Conservation (phyloP, 2,113 vertebrate genomes). For the Lontra canadensis region DNA sequence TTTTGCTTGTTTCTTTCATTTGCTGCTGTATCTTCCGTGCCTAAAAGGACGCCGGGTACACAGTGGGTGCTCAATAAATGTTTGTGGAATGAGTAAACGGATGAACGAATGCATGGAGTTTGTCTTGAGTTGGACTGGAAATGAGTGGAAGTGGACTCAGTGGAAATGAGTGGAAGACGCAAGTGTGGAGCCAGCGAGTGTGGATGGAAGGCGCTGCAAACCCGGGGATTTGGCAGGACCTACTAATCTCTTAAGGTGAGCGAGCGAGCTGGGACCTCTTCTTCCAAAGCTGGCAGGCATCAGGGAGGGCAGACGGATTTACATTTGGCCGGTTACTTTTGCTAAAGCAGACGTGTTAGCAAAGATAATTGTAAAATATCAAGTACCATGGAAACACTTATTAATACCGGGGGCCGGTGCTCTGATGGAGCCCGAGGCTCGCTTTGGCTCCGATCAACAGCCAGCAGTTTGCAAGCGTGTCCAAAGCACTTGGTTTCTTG, state of each 20-base stretch:
- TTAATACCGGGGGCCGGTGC: neutral
- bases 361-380: conserved; percentile 62
- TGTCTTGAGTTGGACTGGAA: neutral
- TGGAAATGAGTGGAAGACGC: neutral
- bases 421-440: neutral
- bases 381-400: conserved; percentile 73
- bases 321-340: neutral
- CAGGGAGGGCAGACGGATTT: conserved; percentile 5
- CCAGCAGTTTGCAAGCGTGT: conserved; percentile 40
- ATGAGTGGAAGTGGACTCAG: neutral
- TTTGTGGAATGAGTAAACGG: neutral
- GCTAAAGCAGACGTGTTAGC: conserved; percentile 14
- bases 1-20: neutral
- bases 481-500: conserved; percentile 70
- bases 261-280: neutral
- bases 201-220: neutral
- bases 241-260: neutral
- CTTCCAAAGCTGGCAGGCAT: neutral
- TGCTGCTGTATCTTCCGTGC: neutral
- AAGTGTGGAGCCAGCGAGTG: neutral
- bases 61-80: neutral
- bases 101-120: neutral
- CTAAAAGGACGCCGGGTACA: neutral
- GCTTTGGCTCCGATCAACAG: neutral
- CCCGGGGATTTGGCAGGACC: fast-evolving